Evolutionary conservation across 2,113 vertebrate species (phyloP).

Genomic region (Tiliqua scincoides): DNA sequence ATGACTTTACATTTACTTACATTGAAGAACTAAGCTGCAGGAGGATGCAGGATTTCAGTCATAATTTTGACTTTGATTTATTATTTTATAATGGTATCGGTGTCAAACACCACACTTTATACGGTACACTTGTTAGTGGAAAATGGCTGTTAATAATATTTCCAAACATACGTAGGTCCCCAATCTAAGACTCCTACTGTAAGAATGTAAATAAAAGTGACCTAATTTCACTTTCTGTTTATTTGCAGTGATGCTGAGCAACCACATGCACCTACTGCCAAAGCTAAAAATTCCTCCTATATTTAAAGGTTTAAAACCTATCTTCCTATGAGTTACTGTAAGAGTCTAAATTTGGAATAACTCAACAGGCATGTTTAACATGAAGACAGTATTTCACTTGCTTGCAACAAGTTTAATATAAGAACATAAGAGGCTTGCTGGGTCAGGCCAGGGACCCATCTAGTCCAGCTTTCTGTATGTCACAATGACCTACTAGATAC

Average conservation of each 20-base stretch:
- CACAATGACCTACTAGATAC: no score
- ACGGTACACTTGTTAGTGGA: neutral
- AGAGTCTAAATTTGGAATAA: neutral
- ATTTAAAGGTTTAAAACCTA: slow-evolving; percentile 4
- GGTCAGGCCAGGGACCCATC: no score
- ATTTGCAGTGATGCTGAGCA: slow-evolving; percentile 29
- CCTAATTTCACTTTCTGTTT: slow-evolving; percentile 21
- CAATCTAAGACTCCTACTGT: slow-evolving; percentile 7
- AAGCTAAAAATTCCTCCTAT: neutral
- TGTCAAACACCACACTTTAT: neutral
- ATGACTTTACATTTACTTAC: no score
- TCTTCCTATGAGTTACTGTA: neutral
- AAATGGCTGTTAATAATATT: neutral
- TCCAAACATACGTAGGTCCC: slow-evolving; percentile 15
- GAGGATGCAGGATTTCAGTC: neutral
- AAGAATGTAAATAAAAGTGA: slow-evolving; percentile 28
- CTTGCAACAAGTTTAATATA: neutral
- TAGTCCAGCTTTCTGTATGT: no score
- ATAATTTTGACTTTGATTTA: neutral
- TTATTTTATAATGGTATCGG: neutral
- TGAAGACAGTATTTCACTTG: neutral
- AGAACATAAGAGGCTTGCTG: no score
- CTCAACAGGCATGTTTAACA: neutral
- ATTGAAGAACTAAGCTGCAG: neutral
- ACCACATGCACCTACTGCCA: neutral